Evolutionary conservation across 2,797 vertebrate species (phyloP).

Genomic region (Chrysocyon brachyurus): DNA sequence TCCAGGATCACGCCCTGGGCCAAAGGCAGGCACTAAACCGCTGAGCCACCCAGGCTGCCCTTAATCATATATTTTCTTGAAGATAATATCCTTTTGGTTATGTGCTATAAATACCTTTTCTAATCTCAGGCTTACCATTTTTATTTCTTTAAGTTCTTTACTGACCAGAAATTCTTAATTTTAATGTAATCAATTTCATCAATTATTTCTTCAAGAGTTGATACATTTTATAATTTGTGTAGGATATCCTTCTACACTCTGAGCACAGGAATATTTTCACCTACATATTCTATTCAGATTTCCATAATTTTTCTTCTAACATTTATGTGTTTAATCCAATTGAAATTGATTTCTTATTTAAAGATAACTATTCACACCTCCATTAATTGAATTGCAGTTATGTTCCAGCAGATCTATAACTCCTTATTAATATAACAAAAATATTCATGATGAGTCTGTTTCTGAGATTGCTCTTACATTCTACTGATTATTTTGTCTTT

Average conservation of each 20-base stretch:
- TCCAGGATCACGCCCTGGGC: too few species aligned
- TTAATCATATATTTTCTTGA: not conserved
- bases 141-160: not conserved
- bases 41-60: too few species aligned
- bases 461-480: not conserved
- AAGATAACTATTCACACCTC: not conserved
- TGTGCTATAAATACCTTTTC: not conserved
- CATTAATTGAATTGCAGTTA: not conserved
- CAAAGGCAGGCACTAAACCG: too few species aligned
- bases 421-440: not conserved
- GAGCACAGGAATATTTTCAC: constrained; percentile 11
- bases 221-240: not conserved
- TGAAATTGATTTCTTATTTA: not conserved
- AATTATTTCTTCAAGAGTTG: not conserved
- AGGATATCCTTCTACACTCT: not conserved
- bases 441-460: not conserved
- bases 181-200: not conserved
- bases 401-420: not conserved
- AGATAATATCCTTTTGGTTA: not conserved
- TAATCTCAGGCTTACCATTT: not conserved
- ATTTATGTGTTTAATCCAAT: not conserved
- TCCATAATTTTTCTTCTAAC: not conserved
- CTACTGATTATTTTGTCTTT: not conserved
- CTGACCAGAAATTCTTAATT: not conserved
- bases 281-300: not conserved